These are phyloP conservation scores for Choristoneura fumiferana DNA, from an alignment of 1,140 invertebrate species.

Conservation along the genomic window DNA sequence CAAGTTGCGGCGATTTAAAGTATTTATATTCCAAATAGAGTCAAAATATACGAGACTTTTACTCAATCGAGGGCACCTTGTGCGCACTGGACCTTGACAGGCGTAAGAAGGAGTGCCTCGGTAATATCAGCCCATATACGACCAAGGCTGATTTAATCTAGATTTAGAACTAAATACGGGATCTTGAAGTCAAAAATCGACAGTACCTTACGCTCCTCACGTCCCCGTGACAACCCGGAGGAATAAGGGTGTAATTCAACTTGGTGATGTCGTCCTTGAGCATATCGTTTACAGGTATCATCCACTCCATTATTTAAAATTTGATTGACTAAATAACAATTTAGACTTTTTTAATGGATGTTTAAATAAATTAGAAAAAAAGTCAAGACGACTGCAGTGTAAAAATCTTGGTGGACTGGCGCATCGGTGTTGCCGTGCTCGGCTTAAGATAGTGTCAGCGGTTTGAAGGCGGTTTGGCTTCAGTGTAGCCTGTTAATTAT, in stretches of 20 bases:
- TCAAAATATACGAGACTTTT: background rate
- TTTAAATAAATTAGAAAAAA: conserved; percentile 17
- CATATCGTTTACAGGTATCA: conserved; percentile 46
- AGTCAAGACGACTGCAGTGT: background rate
- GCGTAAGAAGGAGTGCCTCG: conserved; percentile 3
- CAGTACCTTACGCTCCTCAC: conserved; percentile 39
- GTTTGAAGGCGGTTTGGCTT: conserved; percentile 11
- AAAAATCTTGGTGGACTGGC: background rate
- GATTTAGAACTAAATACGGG: background rate
- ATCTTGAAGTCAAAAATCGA: background rate
- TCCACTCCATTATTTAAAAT: conserved; percentile 42
- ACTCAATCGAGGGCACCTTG: background rate
- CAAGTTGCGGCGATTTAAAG: background rate
- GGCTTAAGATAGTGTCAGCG: background rate
- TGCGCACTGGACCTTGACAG: conserved; percentile 8
- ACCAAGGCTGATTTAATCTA: background rate
- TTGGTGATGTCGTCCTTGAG: conserved; percentile 48
- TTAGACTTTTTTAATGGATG: background rate
- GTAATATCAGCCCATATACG: background rate
- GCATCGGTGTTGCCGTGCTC: conserved; percentile 6
- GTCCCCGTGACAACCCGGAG: conserved; percentile 42
- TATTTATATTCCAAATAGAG: background rate
- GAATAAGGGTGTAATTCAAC: conserved; percentile 41
- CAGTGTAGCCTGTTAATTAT: background rate
- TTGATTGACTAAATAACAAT: conserved; percentile 12